Evolutionary conservation across 2,113 vertebrate species (phyloP).

Genomic region (Crotophaga sulcirostris): DNA sequence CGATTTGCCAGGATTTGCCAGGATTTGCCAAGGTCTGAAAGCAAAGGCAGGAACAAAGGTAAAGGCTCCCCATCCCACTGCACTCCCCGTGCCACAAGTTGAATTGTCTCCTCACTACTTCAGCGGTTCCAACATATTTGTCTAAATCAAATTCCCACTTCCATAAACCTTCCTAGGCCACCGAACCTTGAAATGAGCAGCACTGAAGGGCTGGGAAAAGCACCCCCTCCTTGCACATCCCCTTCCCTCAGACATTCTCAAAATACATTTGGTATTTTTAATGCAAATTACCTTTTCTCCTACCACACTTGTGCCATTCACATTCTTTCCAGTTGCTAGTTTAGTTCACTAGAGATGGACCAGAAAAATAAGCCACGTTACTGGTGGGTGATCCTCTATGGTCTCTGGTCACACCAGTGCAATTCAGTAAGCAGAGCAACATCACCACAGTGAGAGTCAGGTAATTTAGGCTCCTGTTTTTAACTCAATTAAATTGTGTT

Average conservation of each 20-base stretch:
- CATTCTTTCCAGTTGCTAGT: background rate
- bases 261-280: constrained; percentile 6
- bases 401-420: background rate
- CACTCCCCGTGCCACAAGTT: no score
- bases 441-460: background rate
- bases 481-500: background rate
- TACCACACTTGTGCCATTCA: background rate
- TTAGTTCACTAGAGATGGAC: background rate
- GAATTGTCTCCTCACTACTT: background rate
- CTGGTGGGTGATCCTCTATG: rapidly evolving
- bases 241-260: background rate
- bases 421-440: background rate
- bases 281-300: background rate
- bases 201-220: background rate
- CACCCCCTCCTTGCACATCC: background rate
- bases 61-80: background rate
- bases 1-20: background rate
- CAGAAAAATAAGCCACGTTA: background rate
- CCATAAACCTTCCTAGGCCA: background rate
- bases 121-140: background rate
- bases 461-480: background rate
- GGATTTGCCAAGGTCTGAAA: background rate
- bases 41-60: background rate
- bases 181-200: background rate
- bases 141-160: background rate